phyloP scores from a whole-genome alignment of 2,113 vertebrate genomes.

The Lasiurus cinereus region DNA sequence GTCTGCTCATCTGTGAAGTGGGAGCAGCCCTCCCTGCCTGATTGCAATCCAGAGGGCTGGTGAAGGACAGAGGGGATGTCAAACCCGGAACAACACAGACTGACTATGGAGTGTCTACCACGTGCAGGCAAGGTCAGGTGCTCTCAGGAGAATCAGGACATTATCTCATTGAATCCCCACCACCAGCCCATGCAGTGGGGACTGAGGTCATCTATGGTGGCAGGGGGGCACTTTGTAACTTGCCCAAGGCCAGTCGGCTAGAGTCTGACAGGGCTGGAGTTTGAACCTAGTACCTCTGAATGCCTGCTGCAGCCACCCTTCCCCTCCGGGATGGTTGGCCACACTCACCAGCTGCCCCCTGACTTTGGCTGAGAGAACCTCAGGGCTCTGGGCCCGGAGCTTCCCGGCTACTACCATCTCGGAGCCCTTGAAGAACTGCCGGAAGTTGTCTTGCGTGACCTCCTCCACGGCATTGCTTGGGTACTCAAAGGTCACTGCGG shows the following conservation, averaged over 20 bases:
- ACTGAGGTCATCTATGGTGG: neutral
- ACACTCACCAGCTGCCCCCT: slow-evolving; percentile 89
- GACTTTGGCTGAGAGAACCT: slow-evolving; percentile 90
- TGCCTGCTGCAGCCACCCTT: neutral
- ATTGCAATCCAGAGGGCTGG: neutral
- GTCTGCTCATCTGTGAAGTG: neutral
- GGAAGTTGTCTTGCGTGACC: slow-evolving; percentile 90
- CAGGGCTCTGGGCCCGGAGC: slow-evolving; percentile 85
- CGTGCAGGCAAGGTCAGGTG: fast-evolving
- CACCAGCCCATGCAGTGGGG: neutral
- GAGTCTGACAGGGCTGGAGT: neutral
- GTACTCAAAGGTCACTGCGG: slow-evolving; percentile 90
- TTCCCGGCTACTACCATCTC: slow-evolving; percentile 95
- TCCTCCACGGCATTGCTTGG: slow-evolving; percentile 87
- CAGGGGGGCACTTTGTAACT: neutral
- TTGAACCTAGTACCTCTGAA: neutral
- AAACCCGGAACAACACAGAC: too few relatives aligned
- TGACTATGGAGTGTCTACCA: neutral
- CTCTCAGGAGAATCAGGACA: neutral
- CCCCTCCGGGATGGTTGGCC: neutral
- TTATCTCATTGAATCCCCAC: neutral
- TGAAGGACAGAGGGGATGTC: neutral
- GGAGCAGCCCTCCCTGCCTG: neutral
- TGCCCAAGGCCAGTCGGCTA: neutral
- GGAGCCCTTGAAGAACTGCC: slow-evolving; percentile 91